Evolutionary conservation across 2,888 invertebrate genomes (phyloP).

Genomic region (Carcina quercana): DNA sequence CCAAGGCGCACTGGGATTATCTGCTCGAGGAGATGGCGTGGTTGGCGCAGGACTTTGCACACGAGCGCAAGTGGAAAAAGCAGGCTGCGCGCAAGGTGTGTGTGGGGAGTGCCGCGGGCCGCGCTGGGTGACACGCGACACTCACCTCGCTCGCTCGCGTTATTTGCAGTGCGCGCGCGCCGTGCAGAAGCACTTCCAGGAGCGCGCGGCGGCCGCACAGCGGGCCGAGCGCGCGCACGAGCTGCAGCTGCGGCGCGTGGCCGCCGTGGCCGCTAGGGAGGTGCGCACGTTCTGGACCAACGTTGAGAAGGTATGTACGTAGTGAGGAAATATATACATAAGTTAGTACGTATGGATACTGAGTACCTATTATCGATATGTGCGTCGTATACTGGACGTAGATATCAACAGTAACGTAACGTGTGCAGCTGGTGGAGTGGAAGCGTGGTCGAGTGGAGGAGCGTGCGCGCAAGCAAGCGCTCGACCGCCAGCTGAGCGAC

Average conservation of each 20-base stretch:
- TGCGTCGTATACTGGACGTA: too few species aligned
- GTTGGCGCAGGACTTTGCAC: constrained; percentile 97
- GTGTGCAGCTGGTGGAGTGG: constrained; percentile 90
- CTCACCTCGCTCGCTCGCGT: not conserved
- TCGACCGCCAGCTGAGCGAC: constrained; percentile 97
- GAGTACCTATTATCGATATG: too few species aligned
- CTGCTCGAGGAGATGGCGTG: constrained; percentile 98
- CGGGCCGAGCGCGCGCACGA: constrained; percentile 95
- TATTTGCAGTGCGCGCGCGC: constrained; percentile 86
- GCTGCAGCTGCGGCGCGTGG: constrained; percentile 87
- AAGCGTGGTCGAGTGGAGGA: constrained; percentile 94
- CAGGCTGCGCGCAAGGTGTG: constrained; percentile 90
- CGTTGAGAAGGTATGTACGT: constrained; percentile 91
- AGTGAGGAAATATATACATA: too few species aligned
- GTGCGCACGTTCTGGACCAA: constrained; percentile 96
- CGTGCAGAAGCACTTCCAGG: constrained; percentile 93
- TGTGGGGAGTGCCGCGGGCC: not conserved
- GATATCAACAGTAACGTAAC: too few species aligned
- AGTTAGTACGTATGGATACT: too few species aligned
- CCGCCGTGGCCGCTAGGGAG: constrained; percentile 93
- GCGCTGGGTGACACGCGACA: not conserved
- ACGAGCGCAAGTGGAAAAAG: constrained; percentile 98
- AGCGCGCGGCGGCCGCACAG: constrained; percentile 91
- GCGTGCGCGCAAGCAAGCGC: constrained; percentile 93
- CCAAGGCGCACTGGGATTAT: constrained; percentile 99